Evolutionary conservation across 1,140 invertebrate genomes (phyloP).

Genomic region (Oncopeltus fasciatus): DNA sequence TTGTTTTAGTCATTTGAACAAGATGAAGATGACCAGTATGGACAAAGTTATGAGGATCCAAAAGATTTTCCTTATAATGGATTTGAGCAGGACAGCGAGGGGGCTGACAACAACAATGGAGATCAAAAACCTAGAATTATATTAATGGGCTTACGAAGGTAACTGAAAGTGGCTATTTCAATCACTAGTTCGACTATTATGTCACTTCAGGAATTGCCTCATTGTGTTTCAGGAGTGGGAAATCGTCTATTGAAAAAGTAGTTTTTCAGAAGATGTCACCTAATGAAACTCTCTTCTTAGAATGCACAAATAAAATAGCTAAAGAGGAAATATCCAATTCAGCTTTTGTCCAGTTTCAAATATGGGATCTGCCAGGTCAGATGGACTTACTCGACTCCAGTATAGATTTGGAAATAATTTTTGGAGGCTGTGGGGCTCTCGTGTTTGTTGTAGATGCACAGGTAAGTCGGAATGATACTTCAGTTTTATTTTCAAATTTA

Average conservation of each 20-base stretch:
- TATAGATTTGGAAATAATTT: slow-evolving; percentile 91
- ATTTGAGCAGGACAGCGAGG: slow-evolving; percentile 61
- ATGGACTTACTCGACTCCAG: slow-evolving; percentile 94
- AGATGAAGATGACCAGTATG: slow-evolving; percentile 34
- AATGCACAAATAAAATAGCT: slow-evolving; percentile 96
- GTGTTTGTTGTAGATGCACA: slow-evolving; percentile 99
- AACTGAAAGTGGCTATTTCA: slow-evolving; percentile 15
- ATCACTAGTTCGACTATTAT: too few relatives aligned
- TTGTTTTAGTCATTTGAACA: slow-evolving; percentile 23
- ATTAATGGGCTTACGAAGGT: slow-evolving; percentile 89
- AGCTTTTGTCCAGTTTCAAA: slow-evolving; percentile 98
- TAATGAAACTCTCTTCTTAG: slow-evolving; percentile 97
- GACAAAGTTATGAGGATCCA: slow-evolving; percentile 47
- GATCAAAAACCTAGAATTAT: slow-evolving; percentile 84
- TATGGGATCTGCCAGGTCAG: slow-evolving; percentile 98
- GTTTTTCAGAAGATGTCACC: slow-evolving; percentile 99
- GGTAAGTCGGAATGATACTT: slow-evolving; percentile 36
- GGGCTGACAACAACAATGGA: slow-evolving; percentile 35
- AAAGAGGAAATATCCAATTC: slow-evolving; percentile 95
- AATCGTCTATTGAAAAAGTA: slow-evolving; percentile 99
- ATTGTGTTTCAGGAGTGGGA: slow-evolving; percentile 72
- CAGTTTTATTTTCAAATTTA: background rate
- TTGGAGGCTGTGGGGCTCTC: slow-evolving; percentile 85
- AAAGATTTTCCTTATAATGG: slow-evolving; percentile 85
- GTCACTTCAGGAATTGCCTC: too few relatives aligned